Conservation (phyloP, 2,888 invertebrate genomes). For the Byasa hedistus region DNA sequence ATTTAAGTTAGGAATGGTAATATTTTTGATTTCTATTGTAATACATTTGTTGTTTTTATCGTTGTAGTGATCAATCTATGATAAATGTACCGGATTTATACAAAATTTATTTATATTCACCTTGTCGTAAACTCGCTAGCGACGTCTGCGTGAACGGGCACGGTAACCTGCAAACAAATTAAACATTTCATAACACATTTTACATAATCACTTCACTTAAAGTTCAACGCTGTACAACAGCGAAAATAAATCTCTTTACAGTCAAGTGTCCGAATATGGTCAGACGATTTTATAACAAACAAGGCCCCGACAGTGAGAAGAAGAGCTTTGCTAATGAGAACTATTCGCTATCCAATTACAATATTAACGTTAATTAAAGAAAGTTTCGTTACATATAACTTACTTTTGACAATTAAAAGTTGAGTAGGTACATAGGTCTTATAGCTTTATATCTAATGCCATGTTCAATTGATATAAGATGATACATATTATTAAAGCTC, state of each 20-base stretch:
- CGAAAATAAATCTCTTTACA: neutral
- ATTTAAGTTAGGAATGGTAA: too few relatives aligned
- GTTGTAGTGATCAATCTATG: neutral
- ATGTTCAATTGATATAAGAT: too few relatives aligned
- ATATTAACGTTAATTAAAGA: neutral
- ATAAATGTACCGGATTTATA: neutral
- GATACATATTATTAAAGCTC: too few relatives aligned
- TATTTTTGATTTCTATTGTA: neutral
- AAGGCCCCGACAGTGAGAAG: neutral
- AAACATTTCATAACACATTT: slow-evolving; percentile 33
- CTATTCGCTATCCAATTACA: neutral
- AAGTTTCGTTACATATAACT: too few relatives aligned
- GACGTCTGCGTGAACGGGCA: slow-evolving; percentile 89
- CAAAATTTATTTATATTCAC: slow-evolving; percentile 62
- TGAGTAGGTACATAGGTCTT: too few relatives aligned
- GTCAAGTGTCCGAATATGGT: neutral
- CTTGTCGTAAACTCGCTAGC: slow-evolving; percentile 89
- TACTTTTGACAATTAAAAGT: too few relatives aligned
- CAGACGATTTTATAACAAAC: neutral
- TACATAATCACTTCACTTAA: slow-evolving; percentile 7
- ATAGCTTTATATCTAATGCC: too few relatives aligned
- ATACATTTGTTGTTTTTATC: neutral
- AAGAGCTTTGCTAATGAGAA: neutral
- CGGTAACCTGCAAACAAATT: slow-evolving; percentile 84
- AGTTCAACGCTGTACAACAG: neutral